Percentiles rank a stretch among this genome's conserved stretches.
Conservation (phyloP, 2,888 invertebrate species). For the Prenolepis imparis region DNA sequence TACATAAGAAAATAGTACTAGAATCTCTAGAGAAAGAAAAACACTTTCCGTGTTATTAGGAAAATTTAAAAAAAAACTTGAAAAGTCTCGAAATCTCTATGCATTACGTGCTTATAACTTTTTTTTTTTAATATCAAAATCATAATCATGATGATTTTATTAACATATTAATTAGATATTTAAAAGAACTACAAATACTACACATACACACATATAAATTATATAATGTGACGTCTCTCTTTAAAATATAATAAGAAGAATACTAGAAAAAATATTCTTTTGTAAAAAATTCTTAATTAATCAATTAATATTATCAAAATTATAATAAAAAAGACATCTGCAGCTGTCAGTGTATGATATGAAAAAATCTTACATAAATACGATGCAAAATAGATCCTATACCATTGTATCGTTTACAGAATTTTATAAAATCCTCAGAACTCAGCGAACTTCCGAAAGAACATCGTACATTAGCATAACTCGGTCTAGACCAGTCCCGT, state of each 20-base stretch:
- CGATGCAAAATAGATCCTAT: background rate
- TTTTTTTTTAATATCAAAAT: no score
- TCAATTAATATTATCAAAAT: background rate
- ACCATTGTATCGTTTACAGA: background rate
- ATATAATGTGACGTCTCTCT: background rate
- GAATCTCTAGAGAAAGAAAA: background rate
- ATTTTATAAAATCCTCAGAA: constrained; percentile 15
- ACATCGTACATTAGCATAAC: constrained; percentile 39
- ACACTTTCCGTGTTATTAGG: background rate
- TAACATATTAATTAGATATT: background rate
- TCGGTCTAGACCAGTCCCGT: constrained; percentile 28
- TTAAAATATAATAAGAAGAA: background rate
- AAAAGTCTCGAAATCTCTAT: background rate
- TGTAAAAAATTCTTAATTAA: background rate
- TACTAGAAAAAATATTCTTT: background rate
- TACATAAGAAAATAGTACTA: constrained; percentile 15
- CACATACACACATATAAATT: background rate
- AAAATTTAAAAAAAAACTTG: constrained; percentile 15
- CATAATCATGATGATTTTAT: background rate
- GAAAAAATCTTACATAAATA: background rate
- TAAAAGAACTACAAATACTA: background rate
- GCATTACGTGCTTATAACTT: background rate
- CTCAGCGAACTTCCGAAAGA: constrained; percentile 29
- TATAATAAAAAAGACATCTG: background rate
- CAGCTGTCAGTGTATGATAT: background rate